Base-by-base conservation (phyloP, 1,140 invertebrate species). In the Parapsyche elsis region DNA sequence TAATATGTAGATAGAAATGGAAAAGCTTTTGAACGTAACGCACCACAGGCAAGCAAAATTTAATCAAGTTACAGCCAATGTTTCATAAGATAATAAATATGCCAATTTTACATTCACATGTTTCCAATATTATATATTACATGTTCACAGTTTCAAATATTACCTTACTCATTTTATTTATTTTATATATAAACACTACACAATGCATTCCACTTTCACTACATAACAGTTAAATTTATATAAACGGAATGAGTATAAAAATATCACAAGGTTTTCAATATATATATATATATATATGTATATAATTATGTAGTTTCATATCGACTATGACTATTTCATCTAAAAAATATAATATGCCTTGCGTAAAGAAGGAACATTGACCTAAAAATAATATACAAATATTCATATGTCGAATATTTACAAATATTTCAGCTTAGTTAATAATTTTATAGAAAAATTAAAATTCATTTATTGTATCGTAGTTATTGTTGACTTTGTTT, bases 401-500 rank as follows among this genome's bases (percentile, higher is more conserved):
- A 38, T 38, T 38, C 49, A 53, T 26, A 14, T 24, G 21, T 67
- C 23, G 21, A 30, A 67, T 67, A 67, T 67, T 67, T 67, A 67
- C 64, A 67, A 67, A 67, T 7, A 38, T 23, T 67, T 19, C 64
- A 67, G 64, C 64, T 67, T 67, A 67, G 9, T 2, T 5, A 10
- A 26, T 9, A 26, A 2, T 71, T 38, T 46, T 74, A 74, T 74
- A 74, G 49, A 74, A 46, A 67, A 67, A 26, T 46, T 73, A 73
- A 16, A 46, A 76, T 19, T 76, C 74, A 19, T 61, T 77, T 77
- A 77, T 77, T 77, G 76, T 77, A 64, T 77, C 76, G 23, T n/a
- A 21, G 23, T 77, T 77, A 77, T 77, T 77, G 76, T 77, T 30
- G 38, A 44, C 14, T 49, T 61, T 67, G 4, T 77, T 46, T 24